Evolutionary conservation across 35 echinoderm and acorn worm species (phyloP), one percentile per base, ranked within the genome.

Genomic region (Acanthaster planci): DNA sequence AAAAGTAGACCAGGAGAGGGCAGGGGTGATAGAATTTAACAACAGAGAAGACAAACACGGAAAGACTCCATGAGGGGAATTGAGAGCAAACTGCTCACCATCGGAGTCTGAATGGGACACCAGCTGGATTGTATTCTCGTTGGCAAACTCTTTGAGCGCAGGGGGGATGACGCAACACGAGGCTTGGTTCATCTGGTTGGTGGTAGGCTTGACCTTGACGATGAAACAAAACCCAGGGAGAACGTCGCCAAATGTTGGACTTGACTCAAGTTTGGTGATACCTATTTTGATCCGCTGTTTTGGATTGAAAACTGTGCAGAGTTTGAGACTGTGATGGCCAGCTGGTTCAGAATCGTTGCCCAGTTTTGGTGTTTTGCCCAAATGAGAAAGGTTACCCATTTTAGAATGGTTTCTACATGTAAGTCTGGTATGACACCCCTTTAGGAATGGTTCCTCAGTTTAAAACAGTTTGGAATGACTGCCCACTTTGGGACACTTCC

Each of bases 41-140:
- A 47, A 47, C 42, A 12, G 12, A 47, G 42, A 47, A 12, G 4
- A 47, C 12, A 12, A 47, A 4, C 12, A 12, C 42, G 4, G 42
- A 47, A 12, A 12, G 12, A 47, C 42, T 47, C 12, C n/a, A n/a
- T n/a, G n/a, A n/a, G n/a, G n/a, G n/a, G n/a, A n/a, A n/a, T n/a
- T n/a, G n/a, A n/a, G n/a, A n/a, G 42, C 4, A 19, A 44, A 18
- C 40, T 40, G 35, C 90, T 86, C 85, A 99, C 96, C 92, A 76
- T 68, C 40, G 42, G 82, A 52, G 64, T 99, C 96, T n/a, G 85
- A 82, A 87, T 99, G 96, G 52, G 96, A 89, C 12, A 94, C 68
- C n/a, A 98, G 78, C 39, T 98, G 95, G n/a, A 98, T 93, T 52
- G 87, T 93, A 30, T 98, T 93, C 32, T 90, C 88, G 40, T 93